Base-by-base conservation (phyloP, 2,113 vertebrate species). In the Hippocampus abdominalis region DNA sequence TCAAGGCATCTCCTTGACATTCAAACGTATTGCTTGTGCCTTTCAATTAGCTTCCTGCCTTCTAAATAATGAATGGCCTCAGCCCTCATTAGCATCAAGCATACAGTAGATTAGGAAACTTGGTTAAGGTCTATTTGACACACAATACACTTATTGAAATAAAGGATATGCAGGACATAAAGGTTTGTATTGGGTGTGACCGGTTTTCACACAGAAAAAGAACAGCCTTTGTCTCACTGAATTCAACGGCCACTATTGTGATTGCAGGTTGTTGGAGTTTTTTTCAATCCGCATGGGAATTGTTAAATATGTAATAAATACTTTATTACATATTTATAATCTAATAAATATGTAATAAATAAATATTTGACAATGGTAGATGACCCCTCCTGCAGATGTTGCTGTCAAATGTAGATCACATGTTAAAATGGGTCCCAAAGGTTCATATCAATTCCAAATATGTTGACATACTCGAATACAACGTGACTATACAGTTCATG, bases 61-160 rank as follows among this genome's bases (percentile, higher is more conserved):
- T 13, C 13, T 84, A 75, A 84, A 86, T 84, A 84, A 87, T 81
- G 12, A 65, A 84, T 49, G 60, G 61, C 61, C 78, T 70, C 36
- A 60, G 68, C 70, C 64, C 53, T 70, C 57, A 54, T 81, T 65
- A 64, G 40, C 12, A 74, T 71, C 21, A 70, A 75, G 70, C 18
- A 67, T 36, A 36, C 32, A 36, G 32, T 36, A 1, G 1, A 68
- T 77, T 48, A 71, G 11, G 65, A 49, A 51, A 25, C 53, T 54
- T 54, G 42, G 6, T 56, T 21, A 32, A 36, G 21, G 73, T 73
- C 21, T 49, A 51, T 66, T 20, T n/a, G 48, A 11, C 27, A 63
- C 6, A 23, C 20, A 40, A 40, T 63, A 7, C 42, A 27, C 16
- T 65, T 65, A 18, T 61, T 16, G 29, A 61, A 61, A 36, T 16